Base-by-base conservation (phyloP, 2,888 invertebrate species). In the Gymnocheta viridis region DNA sequence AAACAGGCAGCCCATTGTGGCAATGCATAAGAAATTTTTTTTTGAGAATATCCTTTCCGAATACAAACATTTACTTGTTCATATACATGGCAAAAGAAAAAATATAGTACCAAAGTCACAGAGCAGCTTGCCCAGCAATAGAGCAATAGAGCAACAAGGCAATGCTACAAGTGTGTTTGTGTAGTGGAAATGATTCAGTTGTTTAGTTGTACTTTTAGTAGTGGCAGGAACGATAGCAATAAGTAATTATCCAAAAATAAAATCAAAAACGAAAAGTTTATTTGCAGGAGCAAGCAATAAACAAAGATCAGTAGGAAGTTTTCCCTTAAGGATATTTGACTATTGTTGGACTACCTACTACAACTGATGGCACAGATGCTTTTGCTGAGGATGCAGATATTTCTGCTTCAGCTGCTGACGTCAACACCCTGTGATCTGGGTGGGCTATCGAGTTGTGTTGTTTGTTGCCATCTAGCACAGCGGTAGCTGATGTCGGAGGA, bases 281-380 rank as follows among this genome's bases (percentile, higher is more conserved):
- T 29, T 38, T 69, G 56, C 38, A 4, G 24, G 2, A 62, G 35
- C 41, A 70, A 77, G 49, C 62, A 73, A 49, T 78, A 47, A 83
- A 76, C 44, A 77, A 72, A 38, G 58, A 76, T 70, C 66, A 67
- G 32, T 51, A 22, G 12, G 10, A 9, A 22, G 5, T n/a, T 70
- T 24, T 64, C 82, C 66, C 76, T 88, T 88, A 90, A 78, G 90
- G 90, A 87, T 90, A 90, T 87, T 90, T 89, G 66, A 90, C 90
- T 87, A 90, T 86, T 77, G 87, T 87, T 70, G 87, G 81, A 58
- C 73, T 85, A 64, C 54, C 82, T 56, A 60, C 77, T 41, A 66
- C 49, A 24, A 74, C 14, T 62, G 62, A 3, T 49, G 49, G n/a
- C 17, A 27, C 19, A n/a, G 77, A 17, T 6, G 82, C 69, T 72